Base-by-base conservation (phyloP, 2,113 vertebrate genomes). In the Mesitornis unicolor region DNA sequence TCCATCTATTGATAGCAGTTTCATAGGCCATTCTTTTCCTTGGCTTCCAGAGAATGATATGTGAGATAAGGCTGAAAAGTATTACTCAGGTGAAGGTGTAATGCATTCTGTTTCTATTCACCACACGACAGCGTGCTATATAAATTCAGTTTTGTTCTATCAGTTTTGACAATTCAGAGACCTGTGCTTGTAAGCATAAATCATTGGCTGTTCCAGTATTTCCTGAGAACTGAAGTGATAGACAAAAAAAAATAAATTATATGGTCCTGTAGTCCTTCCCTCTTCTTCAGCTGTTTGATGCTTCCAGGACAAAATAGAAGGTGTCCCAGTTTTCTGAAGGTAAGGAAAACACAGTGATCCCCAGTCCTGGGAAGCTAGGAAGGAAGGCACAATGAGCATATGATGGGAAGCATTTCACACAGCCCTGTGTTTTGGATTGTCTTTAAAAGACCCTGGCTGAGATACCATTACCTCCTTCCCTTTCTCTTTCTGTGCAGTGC, bases 41-140 rank as follows among this genome's bases (percentile, higher is more conserved):
- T 17, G 33, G 31, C 18, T 84, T 68, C 33, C 50, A 42, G 79
- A 43, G 47, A 40, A 36, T 20, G 76, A 5, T 35, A 14, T 1
- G 11, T 63, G 78, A 81, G 59, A 73, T 10, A 20, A 12, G 5
- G 21, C 16, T 22, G 28, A 50, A 43, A 81, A 21, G 19, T 28
- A 17, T 80, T 71, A 28, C 26, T 76, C 8, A 1, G 33, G 8
- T 61, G 40, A 57, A 48, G 51, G 45, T 4, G 20, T 59, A 25
- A 35, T 11, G 20, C 6, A 4, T 43, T 69, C 16, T n/a, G 10
- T 73, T 85, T 74, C 43, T 85, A 19, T 81, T 12, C 13, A 53
- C 31, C 1, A 1, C 36, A 9, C 6, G 12, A 31, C 16, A 43
- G 35, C 33, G 24, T 0, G 0, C 14, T 79, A 3, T 38, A 10